Evolutionary conservation across 2,888 invertebrate genomes (phyloP), one percentile per base, ranked within the genome.

Genomic region (Phyto melanocephala): DNA sequence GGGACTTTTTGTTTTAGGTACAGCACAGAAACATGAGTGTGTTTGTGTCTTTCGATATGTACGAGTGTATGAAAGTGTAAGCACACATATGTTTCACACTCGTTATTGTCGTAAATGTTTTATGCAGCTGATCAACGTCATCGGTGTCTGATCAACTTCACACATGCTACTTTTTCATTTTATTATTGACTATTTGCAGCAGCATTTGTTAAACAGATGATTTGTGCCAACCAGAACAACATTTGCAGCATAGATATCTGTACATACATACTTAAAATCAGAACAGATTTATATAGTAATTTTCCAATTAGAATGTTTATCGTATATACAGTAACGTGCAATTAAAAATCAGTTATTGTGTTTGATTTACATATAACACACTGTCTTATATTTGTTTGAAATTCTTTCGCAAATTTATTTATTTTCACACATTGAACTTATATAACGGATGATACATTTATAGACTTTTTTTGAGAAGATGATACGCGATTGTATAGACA

Each of bases 181-280:
- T 65, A 17, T 70, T 67, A 54, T 63, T 68, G 65, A 65, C 75
- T 63, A 74, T 78, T 81, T 75, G 54, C 60, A 74, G 52, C 81
- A 79, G 81, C 84, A 84, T 81, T 84, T 81, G 84, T 79, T 81
- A 45, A 84, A 81, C 84, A 84, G 67, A 84, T 84, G 82, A 82
- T 76, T 70, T 70, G 77, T 71, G 54, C 50, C 28, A 54, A 28
- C 2, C 37, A 20, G 4, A 63, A 13, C 56, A 70, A 77, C 79
- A 79, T 71, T 78, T 65, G 63, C 63, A 63, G 50, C 50, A 60
- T 42, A 56, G n/a, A n/a, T n/a, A n/a, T n/a, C n/a, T 6, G 28
- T 28, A 33, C 13, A 15, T 5, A 42, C 7, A 13, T n/a, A 42
- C 42, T 28, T 33, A 13, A n/a, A 7, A 20, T 47, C 22, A 50